Evolutionary conservation across 2,113 vertebrate genomes (phyloP).

Genomic region (Callorhinus ursinus): DNA sequence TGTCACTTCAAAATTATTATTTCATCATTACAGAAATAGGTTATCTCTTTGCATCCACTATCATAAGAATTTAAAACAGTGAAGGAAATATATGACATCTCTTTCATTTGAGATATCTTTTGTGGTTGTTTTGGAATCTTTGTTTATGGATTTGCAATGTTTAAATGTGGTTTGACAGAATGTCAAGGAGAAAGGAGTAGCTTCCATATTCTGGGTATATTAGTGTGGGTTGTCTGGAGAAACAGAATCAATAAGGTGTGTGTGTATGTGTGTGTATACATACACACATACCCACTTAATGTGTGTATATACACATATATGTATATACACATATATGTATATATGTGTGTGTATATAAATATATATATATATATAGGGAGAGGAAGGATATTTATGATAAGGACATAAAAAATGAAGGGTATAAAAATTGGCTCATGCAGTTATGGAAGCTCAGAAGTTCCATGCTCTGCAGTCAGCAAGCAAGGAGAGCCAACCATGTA

Average conservation of each 20-base stretch:
- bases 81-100: background rate
- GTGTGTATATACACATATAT: background rate
- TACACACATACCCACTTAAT: too few relatives aligned
- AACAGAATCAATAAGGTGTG: background rate
- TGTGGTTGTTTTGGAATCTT: background rate
- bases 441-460: background rate
- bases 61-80: background rate
- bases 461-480: background rate
- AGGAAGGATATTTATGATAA: background rate
- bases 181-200: background rate
- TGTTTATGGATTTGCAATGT: background rate
- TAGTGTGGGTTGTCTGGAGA: background rate
- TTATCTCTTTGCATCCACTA: background rate
- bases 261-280: background rate
- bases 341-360: background rate
- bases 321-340: background rate
- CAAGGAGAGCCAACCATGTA: background rate
- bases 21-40: background rate
- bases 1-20: background rate
- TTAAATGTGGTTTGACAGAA: background rate
- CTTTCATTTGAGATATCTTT: background rate
- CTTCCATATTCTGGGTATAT: background rate
- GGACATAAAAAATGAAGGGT: background rate
- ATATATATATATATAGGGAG: too few relatives aligned
- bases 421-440: too few relatives aligned